Evolutionary conservation across 2,888 invertebrate genomes (phyloP), one percentile per base, ranked within the genome.

Genomic region (Oscheius sp.): DNA sequence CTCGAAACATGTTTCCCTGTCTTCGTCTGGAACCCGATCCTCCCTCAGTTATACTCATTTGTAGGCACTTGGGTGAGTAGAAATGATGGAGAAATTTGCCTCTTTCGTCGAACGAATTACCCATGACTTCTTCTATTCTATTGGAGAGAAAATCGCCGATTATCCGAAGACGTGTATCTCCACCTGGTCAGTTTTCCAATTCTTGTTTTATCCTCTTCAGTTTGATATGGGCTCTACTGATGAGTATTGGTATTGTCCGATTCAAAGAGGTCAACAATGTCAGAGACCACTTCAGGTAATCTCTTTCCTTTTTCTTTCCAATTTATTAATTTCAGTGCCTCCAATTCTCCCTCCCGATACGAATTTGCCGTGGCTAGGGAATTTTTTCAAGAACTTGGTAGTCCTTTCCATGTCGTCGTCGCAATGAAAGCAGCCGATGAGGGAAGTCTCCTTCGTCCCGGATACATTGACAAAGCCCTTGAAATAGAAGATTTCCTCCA

Each of bases 191-290:
- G 17, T 32, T 49, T 50, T 38, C 17, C 2, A 33, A 49, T 20
- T 17, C n/a, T 2, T 30, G 4, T 44, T 28, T 33, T n/a, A 3
- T 24, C 17, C n/a, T 17, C 4, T 78, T 17, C 73, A 83, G 83
- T 62, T 75, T 76, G 17, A 14, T 77, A 41, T 77, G 78, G 72
- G 75, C 83, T 1, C 6, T 80, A 1, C 6, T 72, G 4, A 78
- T 82, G 73, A 70, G 72, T 44, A 78, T 64, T 3, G 83, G 83
- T 33, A 82, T 75, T 9, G 67, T 77, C 6, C 73, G 82, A 33
- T 85, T 85, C 74, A 80, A 81, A 41, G 84, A 84, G 67, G 84
- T 85, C 30, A 84, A 84, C 68, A 83, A 84, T 70, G 84, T 84
- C 36, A 66, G 84, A 26, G 84, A 84, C 67, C 84, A 84, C 71